Percentiles rank a stretch among this genome's conserved stretches.
Conservation (phyloP, 2,888 invertebrate genomes). For the Phyllotreta striolata region DNA sequence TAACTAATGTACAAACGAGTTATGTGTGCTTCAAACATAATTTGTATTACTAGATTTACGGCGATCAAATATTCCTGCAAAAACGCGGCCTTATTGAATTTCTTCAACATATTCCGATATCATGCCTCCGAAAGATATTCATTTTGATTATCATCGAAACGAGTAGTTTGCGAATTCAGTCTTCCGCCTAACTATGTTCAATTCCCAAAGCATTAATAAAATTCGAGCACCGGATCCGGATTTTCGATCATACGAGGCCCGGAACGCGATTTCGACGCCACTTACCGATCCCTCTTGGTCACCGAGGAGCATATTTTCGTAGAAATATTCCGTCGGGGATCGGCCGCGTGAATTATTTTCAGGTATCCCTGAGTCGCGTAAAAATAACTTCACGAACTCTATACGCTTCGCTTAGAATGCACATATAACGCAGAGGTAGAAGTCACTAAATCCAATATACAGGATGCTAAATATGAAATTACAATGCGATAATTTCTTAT, state of each 20-base stretch:
- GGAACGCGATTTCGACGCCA: slow-evolving; percentile 28
- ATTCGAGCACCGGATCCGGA: slow-evolving; percentile 25
- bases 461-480: no score
- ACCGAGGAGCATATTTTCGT: slow-evolving; percentile 30
- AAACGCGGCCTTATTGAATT: slow-evolving; percentile 7
- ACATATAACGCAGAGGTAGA: no score
- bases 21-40: no score
- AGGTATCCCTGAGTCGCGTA: slow-evolving; percentile 23
- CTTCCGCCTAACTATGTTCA: slow-evolving; percentile 23
- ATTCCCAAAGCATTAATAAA: slow-evolving; percentile 30
- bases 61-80: neutral
- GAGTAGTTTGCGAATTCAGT: slow-evolving; percentile 17
- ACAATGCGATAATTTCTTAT: no score
- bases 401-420: slow-evolving; percentile 3
- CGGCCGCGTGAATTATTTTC: slow-evolving; percentile 29
- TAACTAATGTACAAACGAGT: no score
- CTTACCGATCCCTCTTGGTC: slow-evolving; percentile 31
- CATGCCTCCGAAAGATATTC: slow-evolving; percentile 17
- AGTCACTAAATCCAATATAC: no score
- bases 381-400: slow-evolving; percentile 31
- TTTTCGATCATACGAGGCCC: slow-evolving; percentile 27
- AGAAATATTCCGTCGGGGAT: slow-evolving; percentile 32
- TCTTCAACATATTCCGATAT: slow-evolving; percentile 2
- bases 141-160: slow-evolving; percentile 28
- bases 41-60: no score